Percentiles rank a stretch among this genome's conserved stretches.
phyloP scores from a whole-genome alignment of 2,113 vertebrate species.

The Pseudonaja textilis region DNA sequence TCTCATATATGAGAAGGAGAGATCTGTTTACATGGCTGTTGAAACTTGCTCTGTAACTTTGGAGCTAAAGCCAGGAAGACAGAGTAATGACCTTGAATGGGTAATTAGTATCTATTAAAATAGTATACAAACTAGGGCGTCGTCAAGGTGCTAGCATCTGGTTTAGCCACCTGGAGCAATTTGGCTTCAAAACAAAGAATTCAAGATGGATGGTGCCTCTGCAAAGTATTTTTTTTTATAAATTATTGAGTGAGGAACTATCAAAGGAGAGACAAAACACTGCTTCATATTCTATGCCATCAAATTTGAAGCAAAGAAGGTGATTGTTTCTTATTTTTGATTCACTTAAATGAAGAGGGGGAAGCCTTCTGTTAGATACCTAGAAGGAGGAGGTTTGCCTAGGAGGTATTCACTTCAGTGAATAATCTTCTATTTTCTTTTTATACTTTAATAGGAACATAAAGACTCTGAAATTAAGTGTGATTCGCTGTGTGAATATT shows the following conservation, averaged over 20 bases:
- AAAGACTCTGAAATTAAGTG: not conserved
- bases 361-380: not conserved
- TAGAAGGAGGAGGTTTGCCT: not conserved
- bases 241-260: conserved; percentile 52
- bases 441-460: not conserved
- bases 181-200: conserved; percentile 75
- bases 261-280: conserved; percentile 50
- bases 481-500: not conserved
- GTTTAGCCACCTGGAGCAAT: conserved; percentile 70
- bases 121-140: conserved; percentile 71
- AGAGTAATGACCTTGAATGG: conserved; percentile 67
- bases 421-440: not conserved
- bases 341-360: not conserved
- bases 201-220: conserved; percentile 59
- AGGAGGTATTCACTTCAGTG: not conserved
- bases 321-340: not conserved
- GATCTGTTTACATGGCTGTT: conserved; percentile 64
- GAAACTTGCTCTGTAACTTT: conserved; percentile 68
- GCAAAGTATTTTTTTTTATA: conserved; percentile 51
- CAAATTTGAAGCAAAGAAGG: not conserved
- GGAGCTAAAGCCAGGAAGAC: conserved; percentile 66
- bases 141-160: conserved; percentile 68
- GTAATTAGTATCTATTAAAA: conserved; percentile 80
- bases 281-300: conserved; percentile 43
- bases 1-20: conserved; percentile 52